A percentile compares a stretch with the other conserved stretches of the same genome.
phyloP scores from a whole-genome alignment of 1,140 invertebrate species.

The Leptopilina clavipes region DNA sequence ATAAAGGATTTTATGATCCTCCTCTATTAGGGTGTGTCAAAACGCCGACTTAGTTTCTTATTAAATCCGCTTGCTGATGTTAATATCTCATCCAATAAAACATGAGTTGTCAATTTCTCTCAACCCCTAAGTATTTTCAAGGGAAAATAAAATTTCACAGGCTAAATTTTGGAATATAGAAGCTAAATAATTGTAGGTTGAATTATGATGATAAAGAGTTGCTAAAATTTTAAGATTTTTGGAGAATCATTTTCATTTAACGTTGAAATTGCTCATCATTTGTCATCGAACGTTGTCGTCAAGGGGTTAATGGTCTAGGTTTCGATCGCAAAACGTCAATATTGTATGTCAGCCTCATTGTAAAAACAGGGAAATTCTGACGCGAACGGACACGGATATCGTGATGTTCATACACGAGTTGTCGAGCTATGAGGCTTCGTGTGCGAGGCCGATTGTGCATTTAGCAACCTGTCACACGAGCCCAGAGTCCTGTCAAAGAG shows the following conservation, averaged over 20 bases:
- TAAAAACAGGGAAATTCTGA: constrained; percentile 46
- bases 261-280: not conserved
- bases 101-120: not conserved
- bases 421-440: not conserved
- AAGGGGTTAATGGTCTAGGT: constrained; percentile 61
- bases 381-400: constrained; percentile 55
- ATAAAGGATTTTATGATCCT: constrained; percentile 36
- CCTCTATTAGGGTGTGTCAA: not conserved
- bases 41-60: not conserved
- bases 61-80: too few species aligned
- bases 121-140: too few species aligned
- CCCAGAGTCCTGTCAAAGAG: constrained; percentile 57
- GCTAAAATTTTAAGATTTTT: not conserved
- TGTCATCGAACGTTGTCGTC: constrained; percentile 15
- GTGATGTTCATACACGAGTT: constrained; percentile 15
- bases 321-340: constrained; percentile 61
- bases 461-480: constrained; percentile 66
- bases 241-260: constrained; percentile 36
- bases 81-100: too few species aligned
- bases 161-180: too few species aligned
- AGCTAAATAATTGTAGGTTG: too few species aligned
- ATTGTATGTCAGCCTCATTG: constrained; percentile 53
- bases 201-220: too few species aligned
- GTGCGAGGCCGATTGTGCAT: constrained; percentile 58
- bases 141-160: too few species aligned